Conservation (phyloP, 2,888 invertebrate species). For the Andricus curvator region DNA sequence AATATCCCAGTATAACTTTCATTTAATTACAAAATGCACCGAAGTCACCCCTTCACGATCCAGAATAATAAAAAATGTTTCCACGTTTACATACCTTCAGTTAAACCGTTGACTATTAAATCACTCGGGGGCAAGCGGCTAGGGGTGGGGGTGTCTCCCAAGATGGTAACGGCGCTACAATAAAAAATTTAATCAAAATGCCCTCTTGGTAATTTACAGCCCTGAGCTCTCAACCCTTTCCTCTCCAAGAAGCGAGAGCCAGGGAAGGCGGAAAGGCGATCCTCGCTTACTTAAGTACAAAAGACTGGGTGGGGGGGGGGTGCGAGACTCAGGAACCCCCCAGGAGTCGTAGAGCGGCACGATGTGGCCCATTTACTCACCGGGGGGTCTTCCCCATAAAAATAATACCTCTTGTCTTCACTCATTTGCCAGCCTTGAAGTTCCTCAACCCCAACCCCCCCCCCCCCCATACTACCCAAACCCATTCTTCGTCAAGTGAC, state of each 20-base stretch:
- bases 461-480: not conserved
- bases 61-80: conserved; percentile 35
- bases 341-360: conserved; percentile 67
- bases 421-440: conserved; percentile 62
- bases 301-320: conserved; percentile 40
- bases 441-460: conserved; percentile 3
- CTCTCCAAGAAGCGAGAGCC: conserved; percentile 37
- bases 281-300: conserved; percentile 46
- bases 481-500: conserved; percentile 35
- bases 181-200: conserved; percentile 79
- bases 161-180: conserved; percentile 68
- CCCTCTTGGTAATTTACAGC: conserved; percentile 77
- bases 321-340: conserved; percentile 52
- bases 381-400: conserved; percentile 64
- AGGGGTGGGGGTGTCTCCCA: conserved; percentile 47
- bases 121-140: conserved; percentile 62
- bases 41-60: not conserved
- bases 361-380: conserved; percentile 67
- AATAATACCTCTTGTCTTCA: conserved; percentile 70
- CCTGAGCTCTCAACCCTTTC: conserved; percentile 71
- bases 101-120: conserved; percentile 65
- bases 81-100: not conserved
- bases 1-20: conserved; percentile 1
- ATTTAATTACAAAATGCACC: conserved; percentile 42
- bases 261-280: conserved; percentile 45